Conservation (phyloP, 2,797 vertebrate species). For the Sebastolobus alascanus region DNA sequence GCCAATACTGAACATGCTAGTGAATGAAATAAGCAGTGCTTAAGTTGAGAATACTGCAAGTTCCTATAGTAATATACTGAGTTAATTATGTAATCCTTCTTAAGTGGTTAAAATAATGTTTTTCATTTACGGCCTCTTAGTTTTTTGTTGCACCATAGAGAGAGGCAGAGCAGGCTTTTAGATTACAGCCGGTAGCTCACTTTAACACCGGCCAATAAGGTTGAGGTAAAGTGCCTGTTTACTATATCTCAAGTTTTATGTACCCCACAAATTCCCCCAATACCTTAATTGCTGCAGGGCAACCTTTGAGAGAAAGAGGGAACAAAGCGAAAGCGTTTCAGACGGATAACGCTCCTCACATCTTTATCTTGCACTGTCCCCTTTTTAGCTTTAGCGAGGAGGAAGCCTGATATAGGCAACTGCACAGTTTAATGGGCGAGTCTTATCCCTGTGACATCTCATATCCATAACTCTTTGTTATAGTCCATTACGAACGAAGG, state of each 20-base stretch:
- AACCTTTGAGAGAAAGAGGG: constrained; percentile 47
- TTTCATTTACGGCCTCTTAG: constrained; percentile 67
- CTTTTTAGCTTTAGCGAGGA: constrained; percentile 56
- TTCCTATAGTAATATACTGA: constrained; percentile 50
- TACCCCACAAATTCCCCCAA: constrained; percentile 66
- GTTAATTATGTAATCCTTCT: constrained; percentile 65
- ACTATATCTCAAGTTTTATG: constrained; percentile 75
- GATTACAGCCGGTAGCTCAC: constrained; percentile 66
- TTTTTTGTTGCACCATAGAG: constrained; percentile 62
- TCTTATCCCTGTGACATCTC: constrained; percentile 75
- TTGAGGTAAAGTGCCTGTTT: constrained; percentile 73
- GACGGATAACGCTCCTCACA: constrained; percentile 50
- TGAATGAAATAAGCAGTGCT: constrained; percentile 42
- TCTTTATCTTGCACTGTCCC: constrained; percentile 55
- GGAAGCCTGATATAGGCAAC: constrained; percentile 60
- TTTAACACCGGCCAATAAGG: constrained; percentile 69
- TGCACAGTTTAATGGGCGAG: constrained; percentile 69
- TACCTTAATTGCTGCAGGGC: constrained; percentile 73
- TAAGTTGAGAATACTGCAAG: constrained; percentile 22
- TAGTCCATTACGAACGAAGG: constrained; percentile 77
- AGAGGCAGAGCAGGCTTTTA: constrained; percentile 57
- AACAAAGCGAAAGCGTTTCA: constrained; percentile 51
- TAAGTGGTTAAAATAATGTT: constrained; percentile 72
- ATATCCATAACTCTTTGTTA: constrained; percentile 83
- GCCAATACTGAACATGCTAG: constrained; percentile 3